Conservation (phyloP, 2,797 vertebrate genomes). For the Pygocentrus nattereri region DNA sequence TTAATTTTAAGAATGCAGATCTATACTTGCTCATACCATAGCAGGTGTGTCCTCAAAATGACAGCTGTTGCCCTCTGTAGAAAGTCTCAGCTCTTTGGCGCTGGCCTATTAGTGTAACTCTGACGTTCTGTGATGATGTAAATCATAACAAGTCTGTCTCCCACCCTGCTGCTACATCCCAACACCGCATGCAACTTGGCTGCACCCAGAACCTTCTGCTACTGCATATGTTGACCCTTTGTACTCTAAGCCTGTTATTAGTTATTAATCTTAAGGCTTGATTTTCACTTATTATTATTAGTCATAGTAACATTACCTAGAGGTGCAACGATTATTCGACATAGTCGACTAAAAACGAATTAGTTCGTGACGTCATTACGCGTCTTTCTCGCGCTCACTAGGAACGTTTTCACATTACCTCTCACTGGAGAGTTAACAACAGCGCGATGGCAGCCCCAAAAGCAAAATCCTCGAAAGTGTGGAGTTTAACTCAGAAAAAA, state of each 20-base stretch:
- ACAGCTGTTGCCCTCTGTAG: background rate
- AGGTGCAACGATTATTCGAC: too few relatives aligned
- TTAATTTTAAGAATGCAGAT: background rate
- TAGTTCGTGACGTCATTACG: too few relatives aligned
- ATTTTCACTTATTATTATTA: too few relatives aligned
- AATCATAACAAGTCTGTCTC: conserved; percentile 19
- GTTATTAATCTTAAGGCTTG: too few relatives aligned
- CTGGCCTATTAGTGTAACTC: conserved; percentile 19
- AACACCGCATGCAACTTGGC: conserved; percentile 37
- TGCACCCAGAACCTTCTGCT: conserved; percentile 34
- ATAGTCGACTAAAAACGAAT: too few relatives aligned
- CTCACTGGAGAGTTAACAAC: too few relatives aligned
- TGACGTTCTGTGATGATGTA: conserved; percentile 35
- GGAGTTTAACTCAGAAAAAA: too few relatives aligned
- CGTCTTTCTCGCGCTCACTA: too few relatives aligned
- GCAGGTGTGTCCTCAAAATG: conserved; percentile 1
- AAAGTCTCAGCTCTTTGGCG: background rate
- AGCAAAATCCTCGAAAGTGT: too few relatives aligned
- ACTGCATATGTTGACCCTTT: background rate
- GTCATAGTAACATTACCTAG: too few relatives aligned
- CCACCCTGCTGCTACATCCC: conserved; percentile 26
- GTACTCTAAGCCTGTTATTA: background rate
- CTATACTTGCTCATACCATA: background rate
- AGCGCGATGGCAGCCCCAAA: too few relatives aligned
- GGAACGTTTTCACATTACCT: too few relatives aligned